These are phyloP conservation scores for Aphelocoma californica DNA, from an alignment of 2,797 vertebrate species.

Conservation along the genomic window DNA sequence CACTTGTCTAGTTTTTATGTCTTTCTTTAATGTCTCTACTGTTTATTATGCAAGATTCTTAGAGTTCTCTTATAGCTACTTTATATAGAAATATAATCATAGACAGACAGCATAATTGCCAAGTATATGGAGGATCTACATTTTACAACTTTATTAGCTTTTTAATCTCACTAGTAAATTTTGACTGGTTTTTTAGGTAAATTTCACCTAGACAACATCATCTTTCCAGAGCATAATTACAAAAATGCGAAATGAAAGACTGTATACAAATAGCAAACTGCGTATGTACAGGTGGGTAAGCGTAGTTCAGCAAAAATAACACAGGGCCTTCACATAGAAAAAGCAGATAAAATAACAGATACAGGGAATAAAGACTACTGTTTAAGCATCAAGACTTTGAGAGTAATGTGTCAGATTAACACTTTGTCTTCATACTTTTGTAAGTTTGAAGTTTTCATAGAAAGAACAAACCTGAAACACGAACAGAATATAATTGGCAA, in stretches of 20 bases:
- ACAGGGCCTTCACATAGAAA: background rate
- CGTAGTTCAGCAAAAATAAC: background rate
- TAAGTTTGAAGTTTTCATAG: background rate
- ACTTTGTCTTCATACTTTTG: background rate
- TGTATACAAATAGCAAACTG: background rate
- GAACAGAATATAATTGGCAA: background rate
- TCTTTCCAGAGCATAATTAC: background rate
- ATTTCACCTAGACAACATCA: background rate
- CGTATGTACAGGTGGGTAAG: background rate
- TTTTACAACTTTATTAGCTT: slow-evolving; percentile 22
- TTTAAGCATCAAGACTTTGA: background rate
- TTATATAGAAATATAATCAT: slow-evolving; percentile 45
- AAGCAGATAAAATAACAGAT: background rate
- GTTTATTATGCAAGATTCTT: background rate
- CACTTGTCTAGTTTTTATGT: background rate
- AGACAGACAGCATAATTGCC: slow-evolving; percentile 9
- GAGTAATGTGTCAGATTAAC: background rate
- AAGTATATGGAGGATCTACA: background rate
- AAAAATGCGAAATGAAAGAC: background rate
- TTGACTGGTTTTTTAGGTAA: background rate
- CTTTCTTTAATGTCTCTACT: background rate
- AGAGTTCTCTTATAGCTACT: background rate
- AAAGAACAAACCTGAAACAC: background rate
- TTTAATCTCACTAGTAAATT: slow-evolving; percentile 21
- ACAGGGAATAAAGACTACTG: background rate